Conservation (phyloP, 2,113 vertebrate genomes). For the Bambusicola thoracicus region DNA sequence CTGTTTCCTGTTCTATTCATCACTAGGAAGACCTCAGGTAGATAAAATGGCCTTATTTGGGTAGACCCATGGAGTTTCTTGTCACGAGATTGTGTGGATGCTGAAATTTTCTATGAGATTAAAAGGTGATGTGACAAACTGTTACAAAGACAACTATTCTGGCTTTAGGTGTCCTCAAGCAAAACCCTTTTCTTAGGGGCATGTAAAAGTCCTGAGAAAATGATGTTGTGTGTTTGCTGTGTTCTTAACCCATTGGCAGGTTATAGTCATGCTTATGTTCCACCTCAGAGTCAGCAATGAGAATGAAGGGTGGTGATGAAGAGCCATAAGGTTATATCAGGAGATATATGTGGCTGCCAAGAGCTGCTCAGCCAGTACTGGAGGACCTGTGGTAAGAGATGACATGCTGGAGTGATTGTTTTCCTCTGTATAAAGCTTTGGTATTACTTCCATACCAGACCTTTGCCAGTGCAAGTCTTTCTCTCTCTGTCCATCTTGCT, state of each 20-base stretch:
- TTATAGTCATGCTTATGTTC: not conserved
- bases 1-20: not conserved
- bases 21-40: not conserved
- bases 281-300: not conserved
- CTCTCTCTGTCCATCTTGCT: not conserved
- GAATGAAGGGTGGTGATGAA: not conserved
- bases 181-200: not conserved
- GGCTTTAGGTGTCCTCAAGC: accelerated
- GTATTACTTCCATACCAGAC: not conserved
- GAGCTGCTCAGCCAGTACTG: not conserved
- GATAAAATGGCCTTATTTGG: not conserved
- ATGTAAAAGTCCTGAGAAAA: not conserved
- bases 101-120: not conserved
- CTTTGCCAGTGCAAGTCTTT: not conserved
- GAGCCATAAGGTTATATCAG: not conserved
- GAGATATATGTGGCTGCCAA: not conserved
- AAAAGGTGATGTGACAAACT: not conserved
- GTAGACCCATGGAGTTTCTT: not conserved
- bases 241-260: not conserved
- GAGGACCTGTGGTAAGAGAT: not conserved
- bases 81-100: not conserved
- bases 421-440: not conserved
- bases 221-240: not conserved
- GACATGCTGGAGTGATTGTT: not conserved
- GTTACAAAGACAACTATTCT: not conserved